Conservation (phyloP, 2,797 vertebrate species). For the Graptemys geographica region DNA sequence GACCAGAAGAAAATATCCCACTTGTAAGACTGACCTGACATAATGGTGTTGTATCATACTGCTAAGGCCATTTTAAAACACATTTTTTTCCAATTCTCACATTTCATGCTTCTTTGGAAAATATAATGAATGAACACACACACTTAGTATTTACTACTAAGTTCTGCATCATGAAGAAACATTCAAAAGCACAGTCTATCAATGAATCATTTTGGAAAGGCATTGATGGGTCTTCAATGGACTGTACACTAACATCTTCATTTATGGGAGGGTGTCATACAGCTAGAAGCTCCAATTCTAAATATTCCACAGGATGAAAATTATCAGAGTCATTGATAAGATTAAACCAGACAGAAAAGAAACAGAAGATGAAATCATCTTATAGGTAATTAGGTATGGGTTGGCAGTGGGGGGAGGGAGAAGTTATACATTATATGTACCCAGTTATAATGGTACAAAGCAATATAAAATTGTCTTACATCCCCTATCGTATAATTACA, state of each 20-base stretch:
- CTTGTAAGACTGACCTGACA: not conserved
- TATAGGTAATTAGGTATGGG: not conserved
- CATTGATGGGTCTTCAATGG: not conserved
- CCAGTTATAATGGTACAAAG: not conserved
- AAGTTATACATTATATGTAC: not conserved
- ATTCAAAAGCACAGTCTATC: not conserved
- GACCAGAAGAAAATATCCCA: constrained; percentile 17
- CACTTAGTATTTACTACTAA: not conserved
- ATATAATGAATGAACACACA: not conserved
- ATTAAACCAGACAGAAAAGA: not conserved
- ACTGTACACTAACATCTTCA: not conserved
- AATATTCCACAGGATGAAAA: constrained; percentile 5
- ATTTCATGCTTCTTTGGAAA: not conserved
- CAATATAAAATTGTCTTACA: not conserved
- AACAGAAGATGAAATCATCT: not conserved
- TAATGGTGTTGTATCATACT: not conserved
- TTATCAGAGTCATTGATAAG: not conserved
- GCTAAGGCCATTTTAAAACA: constrained; percentile 1
- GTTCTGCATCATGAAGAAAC: not conserved
- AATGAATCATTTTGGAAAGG: constrained; percentile 1
- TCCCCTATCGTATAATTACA: not conserved
- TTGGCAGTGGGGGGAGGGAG: not conserved
- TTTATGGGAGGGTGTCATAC: not conserved
- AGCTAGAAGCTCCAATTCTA: not conserved
- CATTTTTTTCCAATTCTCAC: not conserved